A percentile compares a stretch with the other conserved stretches of the same genome.
Evolutionary conservation across 2,113 vertebrate genomes (phyloP).

Genomic region (Cyphomyrus discorhynchus): DNA sequence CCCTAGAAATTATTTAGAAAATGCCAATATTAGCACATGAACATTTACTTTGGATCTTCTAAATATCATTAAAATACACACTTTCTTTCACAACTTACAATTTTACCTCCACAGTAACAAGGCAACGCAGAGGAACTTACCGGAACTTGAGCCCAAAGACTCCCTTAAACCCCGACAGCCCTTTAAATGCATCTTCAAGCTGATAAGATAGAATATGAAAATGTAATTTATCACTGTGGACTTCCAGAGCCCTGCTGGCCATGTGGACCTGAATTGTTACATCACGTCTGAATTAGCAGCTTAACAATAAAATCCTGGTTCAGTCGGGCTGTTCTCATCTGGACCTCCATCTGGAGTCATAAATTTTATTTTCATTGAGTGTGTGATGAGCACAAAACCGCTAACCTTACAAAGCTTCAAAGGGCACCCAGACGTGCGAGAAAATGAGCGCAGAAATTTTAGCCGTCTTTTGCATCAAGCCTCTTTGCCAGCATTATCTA

Average conservation of each 20-base stretch:
- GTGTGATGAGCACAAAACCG: neutral
- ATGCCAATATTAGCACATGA: conserved; percentile 19
- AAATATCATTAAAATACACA: neutral
- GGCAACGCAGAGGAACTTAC: neutral
- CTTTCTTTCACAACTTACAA: conserved; percentile 63
- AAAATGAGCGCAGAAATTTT: neutral
- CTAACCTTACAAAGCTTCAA: neutral
- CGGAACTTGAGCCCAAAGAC: neutral
- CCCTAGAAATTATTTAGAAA: conserved; percentile 27
- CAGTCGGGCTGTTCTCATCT: neutral
- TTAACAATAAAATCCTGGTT: neutral
- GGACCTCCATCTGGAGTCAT: neutral
- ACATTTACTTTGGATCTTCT: neutral
- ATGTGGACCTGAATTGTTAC: neutral
- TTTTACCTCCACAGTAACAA: conserved; percentile 62
- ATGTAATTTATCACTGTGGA: neutral
- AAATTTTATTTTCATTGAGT: neutral
- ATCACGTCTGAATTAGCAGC: neutral
- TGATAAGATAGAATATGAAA: conserved; percentile 36
- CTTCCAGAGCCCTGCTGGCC: neutral
- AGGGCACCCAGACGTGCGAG: neutral
- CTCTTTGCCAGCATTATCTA: neutral
- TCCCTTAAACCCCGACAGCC: conserved; percentile 75
- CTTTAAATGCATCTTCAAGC: conserved; percentile 73
- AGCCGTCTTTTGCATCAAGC: neutral